phyloP scores from a whole-genome alignment of 2,113 vertebrate genomes.

The Bos javanicus region DNA sequence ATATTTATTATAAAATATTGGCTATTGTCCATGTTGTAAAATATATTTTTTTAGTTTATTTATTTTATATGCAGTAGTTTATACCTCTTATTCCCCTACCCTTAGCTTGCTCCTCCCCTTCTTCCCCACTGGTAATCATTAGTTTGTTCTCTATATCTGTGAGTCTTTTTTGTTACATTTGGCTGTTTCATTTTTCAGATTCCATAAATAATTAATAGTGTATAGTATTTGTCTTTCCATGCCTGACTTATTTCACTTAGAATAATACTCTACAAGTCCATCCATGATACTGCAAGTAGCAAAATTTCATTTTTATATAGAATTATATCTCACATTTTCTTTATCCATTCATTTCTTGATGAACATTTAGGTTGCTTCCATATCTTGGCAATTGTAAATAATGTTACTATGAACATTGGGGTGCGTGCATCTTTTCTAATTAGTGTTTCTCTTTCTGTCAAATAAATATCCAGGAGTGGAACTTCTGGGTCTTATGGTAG shows the following conservation, averaged over 20 bases:
- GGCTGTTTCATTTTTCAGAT: not conserved
- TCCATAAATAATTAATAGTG: not conserved
- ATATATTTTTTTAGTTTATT: not conserved
- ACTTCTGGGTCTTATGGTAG: not conserved
- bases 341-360: not conserved
- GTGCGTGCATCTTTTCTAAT: not conserved
- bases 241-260: not conserved
- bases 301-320: not conserved
- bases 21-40: not conserved
- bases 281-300: not conserved
- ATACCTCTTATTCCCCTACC: not conserved
- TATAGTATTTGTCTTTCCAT: not conserved
- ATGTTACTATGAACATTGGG: not conserved
- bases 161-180: not conserved
- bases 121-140: not conserved
- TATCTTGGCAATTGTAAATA: not conserved
- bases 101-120: not conserved
- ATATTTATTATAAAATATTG: not conserved
- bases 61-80: not conserved
- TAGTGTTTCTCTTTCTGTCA: not conserved
- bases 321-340: not conserved
- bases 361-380: not conserved
- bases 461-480: not conserved
- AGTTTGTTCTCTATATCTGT: not conserved
- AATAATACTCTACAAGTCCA: not conserved